Evolutionary conservation across 2,888 invertebrate genomes (phyloP).

Genomic region (Andrena bucephala): DNA sequence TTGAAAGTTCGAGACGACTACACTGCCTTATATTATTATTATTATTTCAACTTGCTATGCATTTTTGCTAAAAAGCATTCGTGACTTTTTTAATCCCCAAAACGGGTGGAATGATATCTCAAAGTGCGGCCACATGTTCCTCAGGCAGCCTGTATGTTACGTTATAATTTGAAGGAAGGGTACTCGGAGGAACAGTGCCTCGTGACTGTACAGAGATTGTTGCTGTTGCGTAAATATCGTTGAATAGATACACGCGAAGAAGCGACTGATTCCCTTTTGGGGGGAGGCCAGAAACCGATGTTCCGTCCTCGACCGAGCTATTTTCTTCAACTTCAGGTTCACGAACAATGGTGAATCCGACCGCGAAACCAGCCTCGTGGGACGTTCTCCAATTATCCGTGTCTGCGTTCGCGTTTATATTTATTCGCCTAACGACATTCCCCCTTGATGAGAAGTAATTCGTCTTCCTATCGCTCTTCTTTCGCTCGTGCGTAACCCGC

Average conservation of each 20-base stretch:
- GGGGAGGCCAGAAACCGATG: slow-evolving; percentile 76
- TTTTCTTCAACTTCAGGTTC: slow-evolving; percentile 65
- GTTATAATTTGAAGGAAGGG: too few species aligned
- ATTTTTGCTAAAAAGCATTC: too few species aligned
- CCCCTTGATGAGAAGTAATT: slow-evolving; percentile 17
- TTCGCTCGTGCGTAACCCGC: slow-evolving; percentile 29
- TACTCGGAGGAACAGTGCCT: too few species aligned
- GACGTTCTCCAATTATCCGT: neutral
- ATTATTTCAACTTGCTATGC: too few species aligned
- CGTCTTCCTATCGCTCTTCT: slow-evolving; percentile 20
- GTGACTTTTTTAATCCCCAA: too few species aligned
- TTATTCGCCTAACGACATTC: slow-evolving; percentile 5
- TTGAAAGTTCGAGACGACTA: too few species aligned
- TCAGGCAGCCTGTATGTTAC: too few species aligned
- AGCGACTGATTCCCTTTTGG: slow-evolving; percentile 74
- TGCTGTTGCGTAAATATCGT: neutral
- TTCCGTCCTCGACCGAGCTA: slow-evolving; percentile 71
- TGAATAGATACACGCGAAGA: neutral
- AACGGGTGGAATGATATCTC: too few species aligned
- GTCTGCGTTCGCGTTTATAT: slow-evolving; percentile 22
- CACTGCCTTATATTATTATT: too few species aligned
- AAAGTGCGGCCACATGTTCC: too few species aligned
- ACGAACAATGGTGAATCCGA: slow-evolving; percentile 54
- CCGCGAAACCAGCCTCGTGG: slow-evolving; percentile 28
- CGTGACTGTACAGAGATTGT: neutral